Base-by-base conservation (phyloP, 2,888 invertebrate species). In the Scaptomyza reducta region DNA sequence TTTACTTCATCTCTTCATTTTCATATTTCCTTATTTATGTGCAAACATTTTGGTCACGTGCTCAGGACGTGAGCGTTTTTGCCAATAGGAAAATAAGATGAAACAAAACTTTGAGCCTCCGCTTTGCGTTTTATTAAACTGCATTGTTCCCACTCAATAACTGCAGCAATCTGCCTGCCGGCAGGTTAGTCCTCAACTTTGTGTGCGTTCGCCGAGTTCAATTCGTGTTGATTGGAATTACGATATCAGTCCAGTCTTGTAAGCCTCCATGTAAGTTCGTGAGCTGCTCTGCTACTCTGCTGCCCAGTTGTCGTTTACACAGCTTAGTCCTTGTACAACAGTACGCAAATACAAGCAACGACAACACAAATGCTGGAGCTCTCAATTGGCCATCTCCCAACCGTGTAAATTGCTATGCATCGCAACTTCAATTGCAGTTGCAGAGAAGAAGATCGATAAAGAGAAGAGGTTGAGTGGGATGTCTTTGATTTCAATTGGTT, bases 11-110 rank as follows among this genome's bases (percentile, higher is more conserved):
- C 67, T 77, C 70, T 83, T 83, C 69, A 79, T 83, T 88, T 81
- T 88, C 85, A 88, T 83, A 88, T 83, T 87, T 46, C 58, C 74
- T 70, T 80, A 72, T 78, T 78, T 85, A 87, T 75, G 65, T 60
- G 40, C 61, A 75, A 77, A 78, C 74, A 89, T 87, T 74, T 88
- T 60, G 74, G 79, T 87, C 84, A 84, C 84, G 84, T 85, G 50
- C 58, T 7, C 27, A 33, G 59, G 29, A 89, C 84, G 89, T 84
- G 88, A 78, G 79, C 59, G 82, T 72, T 87, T 87, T 89, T 66
- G 71, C 55, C 53, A 83, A 83, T 73, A 60, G 33, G 22, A 44
- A 35, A 67, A 54, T 54, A 53, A 56, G 29, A 49, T 64, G 67
- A 74, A 74, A 38, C 38, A 11, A 38, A 25, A 47, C 49, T 59